Evolutionary conservation across 2,113 vertebrate genomes (phyloP).

Genomic region (Caranx ignobilis): DNA sequence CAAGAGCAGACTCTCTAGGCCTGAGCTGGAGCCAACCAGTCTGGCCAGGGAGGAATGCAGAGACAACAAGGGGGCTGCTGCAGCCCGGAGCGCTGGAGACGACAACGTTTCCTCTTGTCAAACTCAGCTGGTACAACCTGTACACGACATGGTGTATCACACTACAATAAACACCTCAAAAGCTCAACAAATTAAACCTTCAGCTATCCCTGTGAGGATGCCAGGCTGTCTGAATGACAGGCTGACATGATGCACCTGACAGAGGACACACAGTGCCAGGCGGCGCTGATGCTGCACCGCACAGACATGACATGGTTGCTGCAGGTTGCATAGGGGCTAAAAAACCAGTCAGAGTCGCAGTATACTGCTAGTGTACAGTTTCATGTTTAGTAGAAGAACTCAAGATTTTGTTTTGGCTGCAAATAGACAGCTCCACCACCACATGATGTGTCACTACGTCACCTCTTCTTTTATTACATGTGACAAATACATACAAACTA

Average conservation of each 20-base stretch:
- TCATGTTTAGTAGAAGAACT: not conserved
- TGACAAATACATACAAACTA: not conserved
- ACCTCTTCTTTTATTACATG: not conserved
- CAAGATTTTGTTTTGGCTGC: not conserved
- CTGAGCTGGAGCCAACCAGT: constrained; percentile 77
- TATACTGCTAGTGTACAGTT: not conserved
- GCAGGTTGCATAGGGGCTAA: not conserved
- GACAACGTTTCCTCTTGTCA: constrained; percentile 34
- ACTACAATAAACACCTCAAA: constrained; percentile 15
- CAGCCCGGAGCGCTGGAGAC: constrained; percentile 1
- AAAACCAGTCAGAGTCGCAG: not conserved
- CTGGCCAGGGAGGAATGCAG: constrained; percentile 67
- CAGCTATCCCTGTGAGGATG: not conserved
- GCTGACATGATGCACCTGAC: not conserved
- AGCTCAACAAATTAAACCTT: constrained; percentile 7
- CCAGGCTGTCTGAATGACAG: not conserved
- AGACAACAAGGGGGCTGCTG: constrained; percentile 55
- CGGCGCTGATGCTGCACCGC: not conserved
- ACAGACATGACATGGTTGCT: not conserved
- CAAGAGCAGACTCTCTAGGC: constrained; percentile 68
- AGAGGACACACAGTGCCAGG: not conserved
- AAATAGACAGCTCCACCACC: no score
- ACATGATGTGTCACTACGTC: not conserved
- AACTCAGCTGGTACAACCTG: constrained; percentile 47
- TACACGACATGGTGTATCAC: constrained; percentile 8